Percentiles rank a stretch among this genome's conserved stretches.
Conservation (phyloP, 2,113 vertebrate species). For the Elephantulus edwardii region DNA sequence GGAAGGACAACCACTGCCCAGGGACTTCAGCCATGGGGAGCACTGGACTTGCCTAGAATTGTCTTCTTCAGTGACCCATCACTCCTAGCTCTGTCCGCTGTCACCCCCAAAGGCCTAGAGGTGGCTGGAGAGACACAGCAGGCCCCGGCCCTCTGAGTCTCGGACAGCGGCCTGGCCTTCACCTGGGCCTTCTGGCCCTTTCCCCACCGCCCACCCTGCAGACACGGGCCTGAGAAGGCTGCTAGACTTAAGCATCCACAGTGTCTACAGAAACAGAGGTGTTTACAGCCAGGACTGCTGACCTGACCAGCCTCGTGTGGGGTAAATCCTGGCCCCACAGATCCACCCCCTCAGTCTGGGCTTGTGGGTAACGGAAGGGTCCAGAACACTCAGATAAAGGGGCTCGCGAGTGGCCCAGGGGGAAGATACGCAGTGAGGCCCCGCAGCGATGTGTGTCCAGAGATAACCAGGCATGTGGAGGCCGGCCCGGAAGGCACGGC, state of each 20-base stretch:
- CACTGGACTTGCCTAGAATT: neutral
- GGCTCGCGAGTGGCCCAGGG: neutral
- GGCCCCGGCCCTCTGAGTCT: fast-evolving
- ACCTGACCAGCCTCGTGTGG: neutral
- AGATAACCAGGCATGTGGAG: neutral
- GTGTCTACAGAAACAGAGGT: neutral
- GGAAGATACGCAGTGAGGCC: neutral
- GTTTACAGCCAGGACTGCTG: neutral
- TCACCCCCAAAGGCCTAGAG: neutral
- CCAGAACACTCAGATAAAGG: neutral
- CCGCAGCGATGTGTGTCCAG: fast-evolving
- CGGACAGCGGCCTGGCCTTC: no score
- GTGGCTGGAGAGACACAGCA: no score
- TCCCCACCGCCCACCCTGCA: fast-evolving
- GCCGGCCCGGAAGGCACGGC: fast-evolving
- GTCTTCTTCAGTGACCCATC: fast-evolving
- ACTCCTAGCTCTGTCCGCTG: neutral
- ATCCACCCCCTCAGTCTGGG: neutral
- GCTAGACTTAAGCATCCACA: no score
- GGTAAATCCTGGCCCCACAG: neutral
- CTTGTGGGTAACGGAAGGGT: slow-evolving; percentile 30
- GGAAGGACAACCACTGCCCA: no score
- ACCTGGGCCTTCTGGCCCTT: neutral
- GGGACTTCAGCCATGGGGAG: no score
- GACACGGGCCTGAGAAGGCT: fast-evolving